phyloP scores from a whole-genome alignment of 1,140 invertebrate species.

The Polypedilum pembai region DNA sequence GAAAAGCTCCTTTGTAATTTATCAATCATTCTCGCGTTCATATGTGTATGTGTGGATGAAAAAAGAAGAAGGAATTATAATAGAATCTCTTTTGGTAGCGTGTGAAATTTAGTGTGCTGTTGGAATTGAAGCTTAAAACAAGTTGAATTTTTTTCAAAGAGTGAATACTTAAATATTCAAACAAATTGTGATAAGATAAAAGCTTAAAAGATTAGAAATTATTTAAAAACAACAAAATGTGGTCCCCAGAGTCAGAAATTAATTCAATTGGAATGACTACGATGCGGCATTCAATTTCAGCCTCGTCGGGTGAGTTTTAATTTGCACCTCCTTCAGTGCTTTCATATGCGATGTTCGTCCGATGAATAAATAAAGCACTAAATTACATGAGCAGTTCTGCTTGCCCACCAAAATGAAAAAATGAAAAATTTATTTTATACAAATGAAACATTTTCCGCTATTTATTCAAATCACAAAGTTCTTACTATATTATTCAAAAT shows the following conservation, averaged over 20 bases:
- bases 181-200: background rate
- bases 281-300: constrained; percentile 44
- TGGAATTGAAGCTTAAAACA: background rate
- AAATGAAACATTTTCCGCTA: no score
- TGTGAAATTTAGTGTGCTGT: constrained; percentile 14
- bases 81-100: background rate
- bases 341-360: background rate
- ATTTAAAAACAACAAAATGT: constrained; percentile 36
- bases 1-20: constrained; percentile 22
- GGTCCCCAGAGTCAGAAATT: constrained; percentile 45
- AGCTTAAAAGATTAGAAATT: background rate
- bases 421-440: no score
- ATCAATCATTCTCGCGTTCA: constrained; percentile 23
- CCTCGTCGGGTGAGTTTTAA: constrained; percentile 43
- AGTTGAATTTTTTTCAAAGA: background rate
- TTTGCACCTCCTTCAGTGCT: background rate
- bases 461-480: no score
- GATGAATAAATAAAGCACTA: background rate
- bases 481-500: no score
- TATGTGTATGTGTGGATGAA: background rate
- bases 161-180: background rate
- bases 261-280: constrained; percentile 46
- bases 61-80: background rate
- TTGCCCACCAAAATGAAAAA: no score
- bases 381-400: background rate